Conservation (phyloP, 2,113 vertebrate genomes). For the Atrichornis clamosus region DNA sequence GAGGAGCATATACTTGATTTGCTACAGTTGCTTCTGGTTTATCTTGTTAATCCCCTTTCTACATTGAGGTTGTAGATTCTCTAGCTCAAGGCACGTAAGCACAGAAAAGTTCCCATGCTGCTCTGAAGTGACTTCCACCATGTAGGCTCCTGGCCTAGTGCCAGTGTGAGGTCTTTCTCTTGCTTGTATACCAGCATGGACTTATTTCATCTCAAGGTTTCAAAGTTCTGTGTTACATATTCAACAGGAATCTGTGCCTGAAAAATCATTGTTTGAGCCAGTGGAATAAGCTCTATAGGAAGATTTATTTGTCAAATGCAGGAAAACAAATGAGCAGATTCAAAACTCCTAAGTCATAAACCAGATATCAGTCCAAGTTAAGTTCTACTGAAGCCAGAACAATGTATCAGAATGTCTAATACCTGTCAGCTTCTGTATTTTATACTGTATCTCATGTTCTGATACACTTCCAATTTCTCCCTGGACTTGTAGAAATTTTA, state of each 20-base stretch:
- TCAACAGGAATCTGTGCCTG: background rate
- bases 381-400: background rate
- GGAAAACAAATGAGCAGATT: background rate
- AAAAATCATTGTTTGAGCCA: background rate
- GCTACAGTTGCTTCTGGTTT: background rate
- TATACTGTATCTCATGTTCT: background rate
- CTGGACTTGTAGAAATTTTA: background rate
- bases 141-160: background rate
- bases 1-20: background rate
- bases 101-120: background rate
- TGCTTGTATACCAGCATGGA: background rate
- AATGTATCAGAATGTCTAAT: background rate
- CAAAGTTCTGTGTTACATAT: background rate
- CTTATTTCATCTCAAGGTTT: background rate
- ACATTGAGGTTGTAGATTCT: background rate
- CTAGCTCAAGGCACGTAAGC: background rate
- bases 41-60: background rate
- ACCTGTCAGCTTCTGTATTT: background rate
- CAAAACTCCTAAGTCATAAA: background rate
- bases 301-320: background rate
- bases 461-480: background rate
- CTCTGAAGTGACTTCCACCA: background rate
- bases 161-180: background rate
- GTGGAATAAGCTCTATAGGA: background rate
- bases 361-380: background rate